These are phyloP conservation scores for Streblospio benedicti DNA, from an alignment of 1,140 invertebrate species.

Conservation along the genomic window DNA sequence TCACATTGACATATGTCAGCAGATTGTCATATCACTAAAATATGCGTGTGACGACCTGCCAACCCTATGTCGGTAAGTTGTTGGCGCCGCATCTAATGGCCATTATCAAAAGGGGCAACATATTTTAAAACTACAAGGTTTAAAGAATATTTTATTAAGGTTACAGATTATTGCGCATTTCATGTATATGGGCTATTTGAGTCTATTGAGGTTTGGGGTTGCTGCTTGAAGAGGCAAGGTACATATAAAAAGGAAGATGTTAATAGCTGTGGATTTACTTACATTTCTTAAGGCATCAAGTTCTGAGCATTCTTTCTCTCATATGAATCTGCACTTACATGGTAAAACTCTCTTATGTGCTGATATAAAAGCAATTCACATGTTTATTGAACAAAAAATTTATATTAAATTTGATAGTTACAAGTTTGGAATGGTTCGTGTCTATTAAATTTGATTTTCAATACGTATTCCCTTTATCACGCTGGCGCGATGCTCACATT, in stretches of 20 bases:
- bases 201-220: background rate
- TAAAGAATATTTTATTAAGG: conserved; percentile 1
- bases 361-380: conserved; percentile 51
- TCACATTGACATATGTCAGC: too few species aligned
- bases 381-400: too few species aligned
- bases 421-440: too few species aligned
- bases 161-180: background rate
- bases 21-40: too few species aligned
- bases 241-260: background rate
- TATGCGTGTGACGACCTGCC: too few species aligned
- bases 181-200: background rate
- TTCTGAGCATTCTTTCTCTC: conserved; percentile 78
- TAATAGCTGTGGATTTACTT: conserved; percentile 10
- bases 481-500: too few species aligned
- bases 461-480: too few species aligned
- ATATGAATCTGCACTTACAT: conserved; percentile 85
- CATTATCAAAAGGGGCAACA: background rate
- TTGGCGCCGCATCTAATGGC: background rate
- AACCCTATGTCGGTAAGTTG: too few species aligned
- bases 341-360: conserved; percentile 85
- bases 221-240: background rate
- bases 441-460: too few species aligned
- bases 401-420: too few species aligned
- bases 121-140: background rate
- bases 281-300: conserved; percentile 73